Evolutionary conservation across 2,797 vertebrate genomes (phyloP).

Genomic region (Sebastes iracundus): DNA sequence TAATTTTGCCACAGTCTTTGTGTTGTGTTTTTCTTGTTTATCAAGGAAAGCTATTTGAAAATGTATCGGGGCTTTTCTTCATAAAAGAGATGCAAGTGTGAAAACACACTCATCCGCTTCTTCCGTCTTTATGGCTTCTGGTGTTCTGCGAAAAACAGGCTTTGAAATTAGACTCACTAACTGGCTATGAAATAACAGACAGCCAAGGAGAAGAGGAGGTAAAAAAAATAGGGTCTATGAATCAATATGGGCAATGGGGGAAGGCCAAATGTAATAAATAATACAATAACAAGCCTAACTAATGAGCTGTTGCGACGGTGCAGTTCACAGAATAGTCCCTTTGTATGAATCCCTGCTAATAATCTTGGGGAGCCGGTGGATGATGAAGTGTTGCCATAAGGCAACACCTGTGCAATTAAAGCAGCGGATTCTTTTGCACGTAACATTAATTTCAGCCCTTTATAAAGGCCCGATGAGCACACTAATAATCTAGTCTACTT

Average conservation of each 20-base stretch:
- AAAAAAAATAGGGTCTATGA: slow-evolving; percentile 87
- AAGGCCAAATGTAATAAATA: slow-evolving; percentile 99
- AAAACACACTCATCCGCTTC: slow-evolving; percentile 45
- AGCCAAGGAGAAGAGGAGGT: slow-evolving; percentile 85
- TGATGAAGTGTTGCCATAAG: slow-evolving; percentile 99
- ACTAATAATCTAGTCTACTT: slow-evolving; percentile 99
- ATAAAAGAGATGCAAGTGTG: slow-evolving; percentile 56
- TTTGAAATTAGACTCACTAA: slow-evolving; percentile 75
- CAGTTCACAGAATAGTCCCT: slow-evolving; percentile 94
- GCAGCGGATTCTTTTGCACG: slow-evolving; percentile 92
- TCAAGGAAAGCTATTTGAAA: slow-evolving; percentile 56
- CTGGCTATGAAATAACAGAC: slow-evolving; percentile 73
- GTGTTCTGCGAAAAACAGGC: slow-evolving; percentile 60
- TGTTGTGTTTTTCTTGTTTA: slow-evolving; percentile 56
- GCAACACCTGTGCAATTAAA: slow-evolving; percentile 99
- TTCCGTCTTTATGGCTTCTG: slow-evolving; percentile 51
- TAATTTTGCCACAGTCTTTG: slow-evolving; percentile 36
- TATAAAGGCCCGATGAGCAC: slow-evolving; percentile 97
- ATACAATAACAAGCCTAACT: slow-evolving; percentile 99
- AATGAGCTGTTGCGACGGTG: slow-evolving; percentile 98
- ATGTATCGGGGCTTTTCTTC: slow-evolving; percentile 51
- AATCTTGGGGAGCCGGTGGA: slow-evolving; percentile 94
- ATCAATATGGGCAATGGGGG: slow-evolving; percentile 99
- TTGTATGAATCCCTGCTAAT: slow-evolving; percentile 93
- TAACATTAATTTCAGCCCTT: slow-evolving; percentile 99